Conservation (phyloP, 1,140 invertebrate species). For the Centruroides vittatus region DNA sequence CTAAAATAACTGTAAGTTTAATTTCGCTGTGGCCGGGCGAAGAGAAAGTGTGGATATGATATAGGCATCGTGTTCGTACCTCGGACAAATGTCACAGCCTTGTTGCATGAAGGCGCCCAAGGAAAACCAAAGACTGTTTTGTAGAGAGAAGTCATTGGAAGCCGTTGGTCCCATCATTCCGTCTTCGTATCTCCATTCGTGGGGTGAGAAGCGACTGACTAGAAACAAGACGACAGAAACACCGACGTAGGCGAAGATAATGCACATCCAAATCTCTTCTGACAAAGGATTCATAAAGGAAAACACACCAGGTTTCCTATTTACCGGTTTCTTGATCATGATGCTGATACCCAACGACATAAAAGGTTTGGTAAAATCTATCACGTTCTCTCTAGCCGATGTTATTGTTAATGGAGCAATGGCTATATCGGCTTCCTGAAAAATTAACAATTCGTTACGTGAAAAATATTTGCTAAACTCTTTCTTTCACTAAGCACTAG, state of each 20-base stretch:
- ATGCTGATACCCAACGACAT: constrained; percentile 97
- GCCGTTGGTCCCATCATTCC: constrained; percentile 19
- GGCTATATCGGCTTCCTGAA: constrained; percentile 88
- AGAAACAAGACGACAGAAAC: constrained; percentile 91
- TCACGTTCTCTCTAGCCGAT: constrained; percentile 78
- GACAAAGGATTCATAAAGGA: constrained; percentile 94
- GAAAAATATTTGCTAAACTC: no score
- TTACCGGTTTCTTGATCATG: constrained; percentile 91
- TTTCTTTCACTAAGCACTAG: no score
- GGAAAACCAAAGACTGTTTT: constrained; percentile 78
- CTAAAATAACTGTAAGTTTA: no score
- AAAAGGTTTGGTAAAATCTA: constrained; percentile 94
- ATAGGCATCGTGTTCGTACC: constrained; percentile 36
- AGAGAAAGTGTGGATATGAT: no score
- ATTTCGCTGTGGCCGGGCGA: no score
- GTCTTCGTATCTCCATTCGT: constrained; percentile 63
- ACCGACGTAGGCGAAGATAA: constrained; percentile 90
- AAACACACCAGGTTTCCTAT: constrained; percentile 76
- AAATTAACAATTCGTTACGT: constrained; percentile 8
- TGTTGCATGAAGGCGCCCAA: constrained; percentile 94
- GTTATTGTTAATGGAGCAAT: constrained; percentile 95
- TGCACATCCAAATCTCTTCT: constrained; percentile 94
- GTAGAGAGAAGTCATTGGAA: constrained; percentile 91
- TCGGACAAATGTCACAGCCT: constrained; percentile 89
- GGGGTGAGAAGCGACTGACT: constrained; percentile 87